Base-by-base conservation (phyloP, 2,888 invertebrate species). In the Diarsia rubi region DNA sequence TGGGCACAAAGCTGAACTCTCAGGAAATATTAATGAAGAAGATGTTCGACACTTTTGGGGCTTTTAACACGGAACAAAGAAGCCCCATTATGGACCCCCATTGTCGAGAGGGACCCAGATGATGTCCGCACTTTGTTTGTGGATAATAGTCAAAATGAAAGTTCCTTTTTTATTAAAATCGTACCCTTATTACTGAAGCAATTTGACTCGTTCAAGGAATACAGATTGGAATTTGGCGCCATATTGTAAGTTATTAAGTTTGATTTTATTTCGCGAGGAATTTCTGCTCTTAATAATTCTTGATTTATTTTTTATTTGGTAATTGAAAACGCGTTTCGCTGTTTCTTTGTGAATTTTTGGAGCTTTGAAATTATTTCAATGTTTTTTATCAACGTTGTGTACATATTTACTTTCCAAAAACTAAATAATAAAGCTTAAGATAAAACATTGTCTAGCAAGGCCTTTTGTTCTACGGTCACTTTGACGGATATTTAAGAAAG, bases 11-110 rank as follows among this genome's bases (percentile, higher is more conserved):
- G 79, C 73, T 77, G 31, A 76, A 85, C 79, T 75, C 72, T 47
- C 66, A 60, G 70, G 63, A 92, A 92, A 92, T 93, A 94, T 94
- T 94, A 95, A 94, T 93, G 94, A 93, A 93, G 94, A 93, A 93
- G 93, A 93, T 94, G 94, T 94, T 92, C 84, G 91, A 94, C 93
- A 93, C 91, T 92, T 90, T 88, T 87, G 86, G 92, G 91, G 92
- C 91, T 92, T 91, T 92, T 91, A 89, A 88, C 82, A 82, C 83
- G 79, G 91, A 93, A 94, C 94, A 94, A 94, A 90, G 91, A 90
- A 92, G 91, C 86, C 82, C 82, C 83, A 84, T 85, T 86, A 84
- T 86, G 60, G 80, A 79, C 69, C 73, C 79, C 88, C 83, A 86
- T 89, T 89, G 88, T 89, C 79, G 76, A 73, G 69, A 79, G 57